Conservation (phyloP, 2,113 vertebrate species). For the Siniperca chuatsi region DNA sequence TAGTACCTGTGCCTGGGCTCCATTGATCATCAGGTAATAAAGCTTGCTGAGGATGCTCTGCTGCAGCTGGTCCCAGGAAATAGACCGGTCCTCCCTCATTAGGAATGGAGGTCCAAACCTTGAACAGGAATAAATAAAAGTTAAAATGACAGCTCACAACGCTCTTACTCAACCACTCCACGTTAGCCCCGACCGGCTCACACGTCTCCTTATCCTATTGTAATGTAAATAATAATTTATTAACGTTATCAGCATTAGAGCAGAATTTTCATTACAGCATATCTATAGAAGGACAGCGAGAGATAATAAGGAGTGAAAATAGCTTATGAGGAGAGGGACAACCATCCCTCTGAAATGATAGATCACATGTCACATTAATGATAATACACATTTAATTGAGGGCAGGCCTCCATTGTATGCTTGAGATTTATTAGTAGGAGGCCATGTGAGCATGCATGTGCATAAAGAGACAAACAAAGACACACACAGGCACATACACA, state of each 20-base stretch:
- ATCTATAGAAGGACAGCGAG: conserved; percentile 12
- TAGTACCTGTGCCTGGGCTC: conserved; percentile 85
- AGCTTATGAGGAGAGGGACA: conserved; percentile 34
- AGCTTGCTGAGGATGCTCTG: conserved; percentile 91
- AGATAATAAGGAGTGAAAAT: conserved; percentile 39
- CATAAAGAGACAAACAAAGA: conserved; percentile 13
- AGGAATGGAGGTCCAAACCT: conserved; percentile 96
- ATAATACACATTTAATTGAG: conserved; percentile 59
- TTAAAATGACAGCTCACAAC: not conserved
- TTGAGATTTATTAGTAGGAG: conserved; percentile 48
- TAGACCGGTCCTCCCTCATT: conserved; percentile 88
- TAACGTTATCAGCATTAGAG: conserved; percentile 22
- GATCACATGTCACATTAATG: conserved; percentile 56
- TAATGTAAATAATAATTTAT: conserved; percentile 34
- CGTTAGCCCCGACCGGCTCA: not conserved
- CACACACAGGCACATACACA: not conserved
- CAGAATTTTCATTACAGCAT: conserved; percentile 41
- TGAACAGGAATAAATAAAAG: conserved; percentile 8
- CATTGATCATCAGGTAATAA: conserved; percentile 89
- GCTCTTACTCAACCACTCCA: not conserved
- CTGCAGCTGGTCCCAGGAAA: conserved; percentile 93
- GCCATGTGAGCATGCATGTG: not conserved
- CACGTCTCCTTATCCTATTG: not conserved
- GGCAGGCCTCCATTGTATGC: conserved; percentile 34
- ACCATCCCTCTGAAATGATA: conserved; percentile 13